Base-by-base conservation (phyloP, 2,888 invertebrate species). In the Campoplex nolae region DNA sequence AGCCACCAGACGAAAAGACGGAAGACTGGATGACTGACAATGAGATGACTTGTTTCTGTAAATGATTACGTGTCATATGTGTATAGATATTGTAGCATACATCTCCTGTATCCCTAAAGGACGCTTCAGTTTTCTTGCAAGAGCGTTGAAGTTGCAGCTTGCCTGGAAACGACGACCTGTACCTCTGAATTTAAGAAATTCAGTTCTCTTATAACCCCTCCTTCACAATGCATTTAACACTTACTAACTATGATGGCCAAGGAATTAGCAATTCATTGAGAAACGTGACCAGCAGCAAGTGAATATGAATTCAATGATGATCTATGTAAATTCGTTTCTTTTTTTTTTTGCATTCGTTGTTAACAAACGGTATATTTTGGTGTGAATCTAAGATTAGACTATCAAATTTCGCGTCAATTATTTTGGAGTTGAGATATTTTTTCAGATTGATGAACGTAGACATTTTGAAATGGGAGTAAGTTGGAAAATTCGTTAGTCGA, bases 71-170 rank as follows among this genome's bases (percentile, higher is more conserved):
- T 68, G 62, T 70, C 76, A 65, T 16, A 45, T 58, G n/a, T 38
- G 42, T 74, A 9, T 78, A 38, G 38, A n/a, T 38, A 67, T 51
- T 38, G 32, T 32, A 38, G 16, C 75, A 48, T 35, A 13, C 79
- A n/a, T n/a, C n/a, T n/a, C 78, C 70, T 38, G 58, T 74, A 77
- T 58, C 56, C 67, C 32, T 56, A 38, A 32, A 74, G 74, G 68
- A 51, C 8, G 56, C 67, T 74, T 74, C 45, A 35, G 73, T 83
- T 78, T 85, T 70, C 82, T 51, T 45, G 42, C 67, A 42, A 65
- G 32, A 54, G n/a, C 32, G 58, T 48, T 38, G 35, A n/a, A n/a
- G n/a, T n/a, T n/a, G n/a, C n/a, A n/a, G n/a, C n/a, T n/a, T n/a
- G n/a, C 28, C 23, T 23, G 18, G 58, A 42, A 42, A 62, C 9